A percentile compares a stretch with the other conserved stretches of the same genome.
Evolutionary conservation across 2,113 vertebrate genomes (phyloP).

Genomic region (Cisticola juncidis): DNA sequence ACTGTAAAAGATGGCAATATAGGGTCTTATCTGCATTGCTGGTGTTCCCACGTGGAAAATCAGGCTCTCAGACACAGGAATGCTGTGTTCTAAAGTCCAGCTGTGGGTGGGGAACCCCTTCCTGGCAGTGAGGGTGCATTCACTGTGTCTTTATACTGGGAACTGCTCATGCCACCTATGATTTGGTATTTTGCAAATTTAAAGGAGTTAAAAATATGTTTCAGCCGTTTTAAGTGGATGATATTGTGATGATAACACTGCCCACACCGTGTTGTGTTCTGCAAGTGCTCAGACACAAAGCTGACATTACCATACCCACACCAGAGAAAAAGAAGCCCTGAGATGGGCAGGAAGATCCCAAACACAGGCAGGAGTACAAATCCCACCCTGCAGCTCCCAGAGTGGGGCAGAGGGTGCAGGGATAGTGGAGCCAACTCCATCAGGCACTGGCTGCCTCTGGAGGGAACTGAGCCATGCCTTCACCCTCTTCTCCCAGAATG

Average conservation of each 20-base stretch:
- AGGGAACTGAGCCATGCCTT: background rate
- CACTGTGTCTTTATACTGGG: background rate
- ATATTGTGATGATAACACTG: background rate
- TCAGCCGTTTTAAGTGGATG: background rate
- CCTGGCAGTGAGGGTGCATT: background rate
- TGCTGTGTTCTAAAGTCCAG: background rate
- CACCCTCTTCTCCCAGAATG: background rate
- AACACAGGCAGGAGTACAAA: background rate
- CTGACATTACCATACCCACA: background rate
- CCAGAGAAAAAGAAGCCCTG: background rate
- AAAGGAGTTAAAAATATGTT: background rate
- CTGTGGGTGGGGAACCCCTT: background rate
- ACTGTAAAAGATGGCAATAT: background rate
- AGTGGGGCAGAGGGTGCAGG: background rate
- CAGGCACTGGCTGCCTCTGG: background rate
- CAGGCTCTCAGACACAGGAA: background rate
- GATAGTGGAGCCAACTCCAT: background rate
- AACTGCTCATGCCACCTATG: fast-evolving
- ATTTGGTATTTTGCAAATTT: background rate
- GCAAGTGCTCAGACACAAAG: background rate
- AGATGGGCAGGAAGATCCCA: background rate
- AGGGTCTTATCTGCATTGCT: background rate
- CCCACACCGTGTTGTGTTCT: background rate
- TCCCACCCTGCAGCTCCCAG: background rate
- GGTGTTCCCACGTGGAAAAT: background rate